phyloP scores from a whole-genome alignment of 2,113 vertebrate species.

The Puffinus mauretanicus region DNA sequence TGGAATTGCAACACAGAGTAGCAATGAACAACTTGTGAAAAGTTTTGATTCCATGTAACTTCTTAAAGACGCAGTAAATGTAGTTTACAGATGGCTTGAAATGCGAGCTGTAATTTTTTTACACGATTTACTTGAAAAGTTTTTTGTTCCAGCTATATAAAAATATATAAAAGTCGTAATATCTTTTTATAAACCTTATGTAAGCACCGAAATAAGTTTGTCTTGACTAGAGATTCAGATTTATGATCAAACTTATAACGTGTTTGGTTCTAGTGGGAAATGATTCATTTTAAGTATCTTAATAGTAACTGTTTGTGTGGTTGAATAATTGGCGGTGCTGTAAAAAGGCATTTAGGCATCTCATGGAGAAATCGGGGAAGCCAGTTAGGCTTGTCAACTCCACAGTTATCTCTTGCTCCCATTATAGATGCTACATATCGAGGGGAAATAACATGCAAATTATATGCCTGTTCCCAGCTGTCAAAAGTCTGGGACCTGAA shows the following conservation, averaged over 20 bases:
- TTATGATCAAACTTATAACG: not conserved
- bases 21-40: not conserved
- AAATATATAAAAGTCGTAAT: not conserved
- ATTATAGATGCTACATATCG: not conserved
- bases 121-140: not conserved
- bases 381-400: not conserved
- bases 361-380: not conserved
- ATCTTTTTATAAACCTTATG: not conserved
- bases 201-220: not conserved
- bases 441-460: not conserved
- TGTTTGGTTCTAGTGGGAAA: not conserved
- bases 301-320: not conserved
- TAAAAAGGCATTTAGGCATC: slow-evolving; percentile 14
- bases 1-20: not conserved
- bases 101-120: not conserved
- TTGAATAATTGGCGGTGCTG: not conserved
- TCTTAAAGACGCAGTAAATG: not conserved
- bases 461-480: not conserved
- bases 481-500: not conserved
- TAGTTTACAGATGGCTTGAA: not conserved
- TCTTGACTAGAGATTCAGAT: not conserved
- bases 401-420: not conserved
- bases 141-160: not conserved
- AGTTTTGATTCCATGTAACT: not conserved
- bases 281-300: not conserved